Evolutionary conservation across 2,888 invertebrate genomes (phyloP), one percentile per base, ranked within the genome.

Genomic region (Anoplius nigerrimus): DNA sequence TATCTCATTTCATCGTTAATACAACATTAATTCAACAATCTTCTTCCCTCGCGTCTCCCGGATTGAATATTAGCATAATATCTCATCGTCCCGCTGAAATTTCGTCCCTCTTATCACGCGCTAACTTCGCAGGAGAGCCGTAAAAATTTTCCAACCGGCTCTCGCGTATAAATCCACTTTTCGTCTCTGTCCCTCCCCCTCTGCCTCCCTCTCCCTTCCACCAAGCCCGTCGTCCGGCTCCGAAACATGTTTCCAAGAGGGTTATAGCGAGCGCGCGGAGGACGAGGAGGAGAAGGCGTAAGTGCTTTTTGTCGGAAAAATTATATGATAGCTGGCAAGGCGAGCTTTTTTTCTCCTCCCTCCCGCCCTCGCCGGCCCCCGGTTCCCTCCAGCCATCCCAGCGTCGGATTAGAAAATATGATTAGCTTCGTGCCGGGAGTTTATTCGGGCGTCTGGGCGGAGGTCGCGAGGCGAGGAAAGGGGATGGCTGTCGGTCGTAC

Each of bases 261-360:
- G 69, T 72, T 74, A 81, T 72, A 72, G 75, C 66, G 69, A 2
- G 16, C 22, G 22, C 34, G 68, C n/a, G n/a, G n/a, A n/a, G n/a
- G 72, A 69, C 74, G 69, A 71, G 69, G 75, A 72, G 74, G 72
- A 34, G 34, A 13, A 62, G 71, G 73, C 84, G 83, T 87, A 87
- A 87, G 87, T 87, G 87, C 87, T 87, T 87, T 86, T 87, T 84
- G 87, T 84, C 84, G 85, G 83, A 84, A 87, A 83, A 87, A 87
- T 87, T 86, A 86, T 87, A 85, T 86, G 84, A 86, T 86, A 86
- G 84, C 82, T 69, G 75, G 75, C 75, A 80, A 80, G 73, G 82
- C 78, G 79, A 78, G 80, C 74, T 80, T 81, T 82, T n/a, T 78
- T 74, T 78, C 69, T 34, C 34, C 34, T 76, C 72, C n/a, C 2